phyloP scores from a whole-genome alignment of 1,140 invertebrate species.

The Drosophila mauritiana region DNA sequence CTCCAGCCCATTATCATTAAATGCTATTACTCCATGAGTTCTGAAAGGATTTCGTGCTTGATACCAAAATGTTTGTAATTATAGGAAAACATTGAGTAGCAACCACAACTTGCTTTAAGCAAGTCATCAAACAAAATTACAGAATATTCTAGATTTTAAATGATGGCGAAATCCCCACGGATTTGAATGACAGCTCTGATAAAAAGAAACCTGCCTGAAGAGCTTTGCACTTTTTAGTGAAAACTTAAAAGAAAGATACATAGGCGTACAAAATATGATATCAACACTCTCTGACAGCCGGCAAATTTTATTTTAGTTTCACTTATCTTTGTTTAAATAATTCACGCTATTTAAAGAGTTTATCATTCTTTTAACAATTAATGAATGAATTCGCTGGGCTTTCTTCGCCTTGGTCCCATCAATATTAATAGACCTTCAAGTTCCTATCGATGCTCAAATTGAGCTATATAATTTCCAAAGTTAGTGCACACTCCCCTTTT shows the following conservation, averaged over 20 bases:
- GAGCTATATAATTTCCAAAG: slow-evolving; percentile 13
- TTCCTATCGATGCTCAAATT: slow-evolving; percentile 23
- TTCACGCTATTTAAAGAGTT: slow-evolving; percentile 18
- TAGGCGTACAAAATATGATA: slow-evolving; percentile 1
- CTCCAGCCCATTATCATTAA: slow-evolving; percentile 21
- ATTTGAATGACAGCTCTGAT: slow-evolving; percentile 1
- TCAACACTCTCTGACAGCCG: slow-evolving; percentile 6
- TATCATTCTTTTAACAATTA: slow-evolving; percentile 10
- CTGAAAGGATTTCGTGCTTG: neutral
- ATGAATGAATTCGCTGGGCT: slow-evolving; percentile 26
- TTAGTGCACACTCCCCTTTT: slow-evolving; percentile 14
- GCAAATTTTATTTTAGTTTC: slow-evolving; percentile 2
- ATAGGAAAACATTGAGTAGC: too few relatives aligned
- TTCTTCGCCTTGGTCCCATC: slow-evolving; percentile 1
- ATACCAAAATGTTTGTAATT: neutral
- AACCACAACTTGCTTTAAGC: too few relatives aligned
- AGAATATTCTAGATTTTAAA: too few relatives aligned
- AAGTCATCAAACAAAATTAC: too few relatives aligned
- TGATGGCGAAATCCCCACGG: neutral
- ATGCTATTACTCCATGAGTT: neutral
- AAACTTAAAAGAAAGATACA: neutral
- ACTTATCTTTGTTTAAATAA: slow-evolving; percentile 32
- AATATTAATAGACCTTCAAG: slow-evolving; percentile 39
- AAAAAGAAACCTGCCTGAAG: slow-evolving; percentile 4
- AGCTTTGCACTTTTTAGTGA: neutral